Conservation (phyloP, 2,113 vertebrate genomes). For the Globicephala melas region DNA sequence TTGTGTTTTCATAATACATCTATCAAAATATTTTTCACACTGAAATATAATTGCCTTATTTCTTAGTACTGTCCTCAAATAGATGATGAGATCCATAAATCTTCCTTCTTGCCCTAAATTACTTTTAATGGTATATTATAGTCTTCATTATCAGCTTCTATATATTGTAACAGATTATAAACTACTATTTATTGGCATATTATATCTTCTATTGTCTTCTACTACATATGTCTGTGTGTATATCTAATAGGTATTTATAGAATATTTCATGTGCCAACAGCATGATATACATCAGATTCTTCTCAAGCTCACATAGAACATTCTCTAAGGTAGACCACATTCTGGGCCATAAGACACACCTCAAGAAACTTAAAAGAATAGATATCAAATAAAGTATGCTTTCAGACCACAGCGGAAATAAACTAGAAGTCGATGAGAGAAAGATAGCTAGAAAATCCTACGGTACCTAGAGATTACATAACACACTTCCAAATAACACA, state of each 20-base stretch:
- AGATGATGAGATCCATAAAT: neutral
- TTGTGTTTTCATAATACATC: neutral
- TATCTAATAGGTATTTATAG: neutral
- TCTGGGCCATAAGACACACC: neutral
- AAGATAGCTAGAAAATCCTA: neutral
- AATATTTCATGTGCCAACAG: neutral
- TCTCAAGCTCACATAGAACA: neutral
- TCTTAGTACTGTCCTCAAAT: neutral
- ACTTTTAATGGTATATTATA: neutral
- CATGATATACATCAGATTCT: neutral
- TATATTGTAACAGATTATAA: neutral
- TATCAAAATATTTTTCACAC: neutral
- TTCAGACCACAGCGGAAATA: neutral
- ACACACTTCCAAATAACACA: neutral
- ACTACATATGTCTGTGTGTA: neutral
- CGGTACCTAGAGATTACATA: neutral
- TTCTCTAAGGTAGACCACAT: neutral
- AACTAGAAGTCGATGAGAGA: neutral
- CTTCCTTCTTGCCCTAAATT: neutral
- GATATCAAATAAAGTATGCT: neutral
- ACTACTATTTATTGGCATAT: neutral
- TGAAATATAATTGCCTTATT: neutral
- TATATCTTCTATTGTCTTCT: neutral
- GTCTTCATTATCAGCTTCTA: neutral
- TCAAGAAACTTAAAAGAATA: neutral